Percentiles rank a stretch among this genome's conserved stretches.
Conservation (phyloP, 2,797 vertebrate genomes). For the Hapalemur alaotrensis region DNA sequence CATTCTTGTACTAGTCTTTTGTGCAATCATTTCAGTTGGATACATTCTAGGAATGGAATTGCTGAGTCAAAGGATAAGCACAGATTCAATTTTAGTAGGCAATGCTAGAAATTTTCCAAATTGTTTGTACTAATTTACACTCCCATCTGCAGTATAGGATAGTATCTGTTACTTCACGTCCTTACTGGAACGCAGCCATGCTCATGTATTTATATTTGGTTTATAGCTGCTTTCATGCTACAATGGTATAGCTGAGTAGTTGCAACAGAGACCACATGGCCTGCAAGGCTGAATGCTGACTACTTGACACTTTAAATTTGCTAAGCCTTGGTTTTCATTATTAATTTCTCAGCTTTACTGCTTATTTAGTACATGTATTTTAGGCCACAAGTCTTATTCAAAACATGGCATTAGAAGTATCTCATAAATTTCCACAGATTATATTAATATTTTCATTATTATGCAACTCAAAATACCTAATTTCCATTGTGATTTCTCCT, state of each 20-base stretch:
- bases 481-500: neutral
- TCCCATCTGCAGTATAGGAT: neutral
- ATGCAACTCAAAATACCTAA: neutral
- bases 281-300: neutral
- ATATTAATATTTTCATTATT: neutral
- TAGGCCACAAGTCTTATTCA: neutral
- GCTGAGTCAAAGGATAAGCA: neutral
- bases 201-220: neutral
- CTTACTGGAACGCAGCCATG: neutral
- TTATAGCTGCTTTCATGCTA: neutral
- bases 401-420: neutral
- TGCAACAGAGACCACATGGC: neutral
- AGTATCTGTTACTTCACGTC: neutral
- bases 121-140: neutral
- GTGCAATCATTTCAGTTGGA: neutral
- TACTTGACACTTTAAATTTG: neutral
- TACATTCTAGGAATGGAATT: neutral
- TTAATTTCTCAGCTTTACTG: neutral
- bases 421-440: neutral
- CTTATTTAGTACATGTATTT: neutral
- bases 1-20: neutral
- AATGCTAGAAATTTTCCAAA: neutral
- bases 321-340: neutral
- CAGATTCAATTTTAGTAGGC: neutral
- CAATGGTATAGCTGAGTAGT: neutral